Base-by-base conservation (phyloP, 2,797 vertebrate genomes). In the Myotis pilosus region DNA sequence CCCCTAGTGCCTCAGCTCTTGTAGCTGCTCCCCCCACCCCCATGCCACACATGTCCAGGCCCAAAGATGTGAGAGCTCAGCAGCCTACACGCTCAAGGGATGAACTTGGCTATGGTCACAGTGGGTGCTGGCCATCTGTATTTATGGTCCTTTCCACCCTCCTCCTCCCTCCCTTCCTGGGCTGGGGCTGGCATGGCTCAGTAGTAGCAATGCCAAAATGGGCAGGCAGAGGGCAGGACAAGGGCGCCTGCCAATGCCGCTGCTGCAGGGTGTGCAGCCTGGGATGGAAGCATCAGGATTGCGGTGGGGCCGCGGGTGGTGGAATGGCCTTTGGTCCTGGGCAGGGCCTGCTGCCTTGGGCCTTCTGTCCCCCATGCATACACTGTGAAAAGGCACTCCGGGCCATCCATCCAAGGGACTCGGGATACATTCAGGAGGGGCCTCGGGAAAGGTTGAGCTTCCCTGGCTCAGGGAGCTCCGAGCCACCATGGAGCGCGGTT, bases 201-300 rank as follows among this genome's bases (percentile, higher is more conserved):
- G 71, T 33, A 81, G 66, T 19, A 82, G 30, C 8, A 68, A 55
- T 4, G 11, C 30, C 55, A n/a, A 55, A 7, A 23, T 17, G 41
- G 41, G 22, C 11, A 78, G 6, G 20, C 22, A 25, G 36, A 36
- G 8, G 69, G 33, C 20, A 15, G 74, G n/a, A 30, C 6, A 28
- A 75, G 33, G 72, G 60, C 1, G 2, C 22, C 79, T 57, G 30
- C 17, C 30, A 76, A 0, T 12, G 38, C 25, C 3, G 44, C 0
- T 0, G 55, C 1, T 62, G 1, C 5, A 15, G 57, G 30, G 30
- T 47, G 23, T 23, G 38, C 0, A 5, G 28, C 28, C 22, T 22
- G 3, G 8, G 36, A 5, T 5, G 15, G 36, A 17, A 33, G 19
- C 4, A 0, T 20, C 20, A 33, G 41, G 55, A 75, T 2, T 0